These are phyloP conservation scores for Belonocnema kinseyi DNA, from an alignment of 1,140 invertebrate genomes.

Conservation along the genomic window DNA sequence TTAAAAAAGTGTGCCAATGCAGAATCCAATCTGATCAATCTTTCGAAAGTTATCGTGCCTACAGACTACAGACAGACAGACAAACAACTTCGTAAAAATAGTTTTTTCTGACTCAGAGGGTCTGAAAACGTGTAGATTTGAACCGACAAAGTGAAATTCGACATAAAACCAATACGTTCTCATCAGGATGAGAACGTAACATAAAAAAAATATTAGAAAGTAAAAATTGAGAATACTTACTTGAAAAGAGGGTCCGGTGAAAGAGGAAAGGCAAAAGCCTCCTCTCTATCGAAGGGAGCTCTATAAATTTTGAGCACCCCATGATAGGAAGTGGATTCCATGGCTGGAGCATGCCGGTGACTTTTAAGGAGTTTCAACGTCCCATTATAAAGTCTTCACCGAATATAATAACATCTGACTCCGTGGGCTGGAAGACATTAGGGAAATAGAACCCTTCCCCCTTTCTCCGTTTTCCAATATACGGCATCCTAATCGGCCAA, in stretches of 20 bases:
- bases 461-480: slow-evolving; percentile 37
- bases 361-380: slow-evolving; percentile 72
- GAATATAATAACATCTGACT: slow-evolving; percentile 74
- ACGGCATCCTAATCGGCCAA: slow-evolving; percentile 59
- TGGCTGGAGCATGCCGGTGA: slow-evolving; percentile 52
- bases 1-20: no score
- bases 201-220: background rate
- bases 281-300: slow-evolving; percentile 47
- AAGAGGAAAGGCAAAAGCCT: slow-evolving; percentile 46
- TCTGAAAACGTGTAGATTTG: no score
- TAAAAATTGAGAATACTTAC: slow-evolving; percentile 69
- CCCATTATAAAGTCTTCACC: slow-evolving; percentile 76
- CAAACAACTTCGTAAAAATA: no score
- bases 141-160: no score
- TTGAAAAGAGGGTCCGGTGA: slow-evolving; percentile 56
- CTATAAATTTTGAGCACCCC: slow-evolving; percentile 50
- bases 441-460: slow-evolving; percentile 67
- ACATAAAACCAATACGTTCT: no score
- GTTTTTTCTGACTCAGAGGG: no score
- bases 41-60: no score
- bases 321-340: slow-evolving; percentile 33
- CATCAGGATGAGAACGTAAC: no score
- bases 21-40: no score
- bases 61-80: no score
- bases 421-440: slow-evolving; percentile 73